Evolutionary conservation across 2,113 vertebrate species (phyloP), one percentile per base, ranked within the genome.

Genomic region (Perognathus longimembris): DNA sequence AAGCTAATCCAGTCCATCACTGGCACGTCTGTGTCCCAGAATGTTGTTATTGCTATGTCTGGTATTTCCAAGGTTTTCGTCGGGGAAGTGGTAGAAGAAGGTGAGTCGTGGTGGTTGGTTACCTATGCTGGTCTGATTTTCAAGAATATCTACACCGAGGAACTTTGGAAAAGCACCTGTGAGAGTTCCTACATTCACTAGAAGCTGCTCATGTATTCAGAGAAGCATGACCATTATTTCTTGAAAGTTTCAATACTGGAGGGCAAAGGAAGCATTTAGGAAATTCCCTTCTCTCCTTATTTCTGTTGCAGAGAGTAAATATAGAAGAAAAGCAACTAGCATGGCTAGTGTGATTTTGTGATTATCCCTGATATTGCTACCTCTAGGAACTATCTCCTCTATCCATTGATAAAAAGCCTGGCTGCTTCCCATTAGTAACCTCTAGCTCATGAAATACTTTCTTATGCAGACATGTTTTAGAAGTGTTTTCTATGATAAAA

Each of bases 1-100:
- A 70, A 99, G 99, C 98, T 99, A 66, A 99, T 99, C 97, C 99
- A 99, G 97, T 99, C 99, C 93, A 99, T 99, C 97, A 99, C 99
- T 0, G 99, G 99, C 88, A 99, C 99, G 54, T 99, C 99, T 0
- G 99, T 99, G 93, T 99, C 99, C 71, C 98, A 99, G 97, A 99
- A 99, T 2, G 98, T 99, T 7, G 98, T 99, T 14, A 99, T 99
- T 0, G 99, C 99, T 70, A 99, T 99, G 99, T 99, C 99, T 0
- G 99, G 99, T 83, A 99, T 99, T 80, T 97, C 99, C 79, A 99
- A 99, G 95, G 99, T 99, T 83, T 99, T 99, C 45, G 99, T 99
- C 0, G 98, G 98, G 73, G 98, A 99, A 79, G 98, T 98, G 63
- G 99, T 99, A 73, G 99, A 99, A 91, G 99, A 99, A 98, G 99